Conservation (phyloP, 2,113 vertebrate genomes). For the Ancistrus triradiatus region DNA sequence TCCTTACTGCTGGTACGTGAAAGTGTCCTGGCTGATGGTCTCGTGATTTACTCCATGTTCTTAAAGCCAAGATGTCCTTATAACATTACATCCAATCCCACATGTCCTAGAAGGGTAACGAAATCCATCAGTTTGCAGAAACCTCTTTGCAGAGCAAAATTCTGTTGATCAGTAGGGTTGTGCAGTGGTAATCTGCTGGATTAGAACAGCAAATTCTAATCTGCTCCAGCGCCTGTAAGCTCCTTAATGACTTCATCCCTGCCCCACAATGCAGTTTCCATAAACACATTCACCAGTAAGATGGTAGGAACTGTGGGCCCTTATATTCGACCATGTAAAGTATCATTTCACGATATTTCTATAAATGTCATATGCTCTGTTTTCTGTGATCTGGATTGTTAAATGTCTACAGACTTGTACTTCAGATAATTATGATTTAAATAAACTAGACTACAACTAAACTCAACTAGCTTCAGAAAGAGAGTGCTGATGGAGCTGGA, state of each 20-base stretch:
- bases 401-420: no score
- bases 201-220: slow-evolving; percentile 76
- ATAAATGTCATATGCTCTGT: no score
- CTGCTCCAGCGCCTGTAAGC: slow-evolving; percentile 70
- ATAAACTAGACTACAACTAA: no score
- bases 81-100: slow-evolving; percentile 24
- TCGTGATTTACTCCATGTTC: no score
- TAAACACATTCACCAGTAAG: slow-evolving; percentile 56
- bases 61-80: background rate
- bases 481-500: no score
- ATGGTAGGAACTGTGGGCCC: slow-evolving; percentile 30
- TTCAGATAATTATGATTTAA: no score
- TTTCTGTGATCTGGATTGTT: no score
- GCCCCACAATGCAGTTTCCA: slow-evolving; percentile 58
- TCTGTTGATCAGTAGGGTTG: slow-evolving; percentile 57
- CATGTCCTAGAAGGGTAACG: slow-evolving; percentile 17
- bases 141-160: slow-evolving; percentile 46
- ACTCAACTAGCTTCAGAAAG: no score
- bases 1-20: no score
- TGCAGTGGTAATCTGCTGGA: slow-evolving; percentile 69
- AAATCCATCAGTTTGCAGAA: slow-evolving; percentile 54
- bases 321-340: slow-evolving; percentile 37
- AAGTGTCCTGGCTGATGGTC: no score
- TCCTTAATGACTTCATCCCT: slow-evolving; percentile 72
- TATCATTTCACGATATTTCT: no score